These are phyloP conservation scores for Heliocidaris erythrogramma DNA, from an alignment of 35 echinoderm and acorn worm genomes.

Conservation along the genomic window DNA sequence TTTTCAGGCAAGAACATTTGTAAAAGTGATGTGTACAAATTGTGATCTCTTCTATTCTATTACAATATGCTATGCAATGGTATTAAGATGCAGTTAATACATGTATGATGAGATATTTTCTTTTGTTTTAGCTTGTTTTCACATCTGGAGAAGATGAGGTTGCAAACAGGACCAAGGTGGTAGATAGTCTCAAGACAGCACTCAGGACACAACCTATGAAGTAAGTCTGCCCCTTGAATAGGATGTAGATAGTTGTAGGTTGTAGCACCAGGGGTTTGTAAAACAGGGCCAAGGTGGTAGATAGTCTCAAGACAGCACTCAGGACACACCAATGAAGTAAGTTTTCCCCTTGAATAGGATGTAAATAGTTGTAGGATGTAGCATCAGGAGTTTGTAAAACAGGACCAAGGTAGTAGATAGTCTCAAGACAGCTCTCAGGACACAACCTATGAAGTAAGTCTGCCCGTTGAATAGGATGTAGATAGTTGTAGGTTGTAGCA, in stretches of 20 bases:
- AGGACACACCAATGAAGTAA: slow-evolving; percentile 97
- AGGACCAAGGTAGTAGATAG: slow-evolving; percentile 90
- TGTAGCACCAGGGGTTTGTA: not conserved
- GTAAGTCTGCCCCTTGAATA: slow-evolving; percentile 32
- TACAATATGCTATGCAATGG: no score
- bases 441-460: slow-evolving; percentile 93
- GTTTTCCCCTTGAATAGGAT: not conserved
- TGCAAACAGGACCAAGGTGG: slow-evolving; percentile 78
- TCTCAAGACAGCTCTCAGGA: slow-evolving; percentile 89
- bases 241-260: not conserved
- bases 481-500: not conserved
- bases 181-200: slow-evolving; percentile 97
- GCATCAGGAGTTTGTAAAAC: not conserved
- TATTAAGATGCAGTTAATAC: no score
- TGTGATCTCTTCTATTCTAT: no score
- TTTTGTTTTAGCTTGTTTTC: slow-evolving; percentile 52
- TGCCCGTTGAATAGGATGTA: not conserved
- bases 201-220: slow-evolving; percentile 98
- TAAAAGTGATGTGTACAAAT: no score
- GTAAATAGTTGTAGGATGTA: not conserved
- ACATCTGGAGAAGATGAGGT: slow-evolving; percentile 76
- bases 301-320: slow-evolving; percentile 88
- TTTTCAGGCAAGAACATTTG: no score
- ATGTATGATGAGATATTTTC: not conserved
- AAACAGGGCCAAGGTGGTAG: slow-evolving; percentile 81